A percentile compares a stretch with the other conserved stretches of the same genome.
These are phyloP conservation scores for Myathropa florea DNA, from an alignment of 2,888 invertebrate genomes.

Conservation along the genomic window DNA sequence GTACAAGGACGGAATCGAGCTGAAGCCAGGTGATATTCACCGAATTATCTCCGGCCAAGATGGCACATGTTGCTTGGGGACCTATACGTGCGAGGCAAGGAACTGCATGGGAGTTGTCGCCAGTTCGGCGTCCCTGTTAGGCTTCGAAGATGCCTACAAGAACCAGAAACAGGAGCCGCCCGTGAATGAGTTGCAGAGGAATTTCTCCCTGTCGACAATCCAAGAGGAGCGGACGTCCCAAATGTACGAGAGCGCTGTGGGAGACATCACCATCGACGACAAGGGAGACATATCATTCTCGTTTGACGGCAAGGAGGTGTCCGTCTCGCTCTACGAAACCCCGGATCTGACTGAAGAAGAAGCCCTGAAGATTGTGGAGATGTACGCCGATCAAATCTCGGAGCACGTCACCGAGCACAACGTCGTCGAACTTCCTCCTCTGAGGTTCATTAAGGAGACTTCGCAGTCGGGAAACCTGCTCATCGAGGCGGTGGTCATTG, in stretches of 20 bases:
- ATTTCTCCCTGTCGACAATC: conserved; percentile 93
- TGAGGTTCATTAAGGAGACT: conserved; percentile 93
- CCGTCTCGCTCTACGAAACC: conserved; percentile 94
- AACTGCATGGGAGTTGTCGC: conserved; percentile 96
- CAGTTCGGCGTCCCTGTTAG: conserved; percentile 92
- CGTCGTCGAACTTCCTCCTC: conserved; percentile 91
- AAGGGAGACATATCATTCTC: conserved; percentile 94
- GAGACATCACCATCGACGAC: conserved; percentile 89
- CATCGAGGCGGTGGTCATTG: conserved; percentile 95
- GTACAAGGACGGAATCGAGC: conserved; percentile 94
- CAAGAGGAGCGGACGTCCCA: conserved; percentile 95
- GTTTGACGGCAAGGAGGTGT: conserved; percentile 95
- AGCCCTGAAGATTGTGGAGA: conserved; percentile 94
- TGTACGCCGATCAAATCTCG: conserved; percentile 95
- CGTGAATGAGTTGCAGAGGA: conserved; percentile 83
- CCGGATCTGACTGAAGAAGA: conserved; percentile 96
- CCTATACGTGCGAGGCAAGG: conserved; percentile 93
- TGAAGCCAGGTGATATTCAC: conserved; percentile 95
- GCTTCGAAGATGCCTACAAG: conserved; percentile 89
- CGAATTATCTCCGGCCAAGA: conserved; percentile 94
- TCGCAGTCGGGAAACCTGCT: conserved; percentile 92
- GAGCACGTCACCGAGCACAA: conserved; percentile 93
- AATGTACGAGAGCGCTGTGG: conserved; percentile 91
- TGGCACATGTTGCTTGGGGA: conserved; percentile 93
- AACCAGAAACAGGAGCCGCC: conserved; percentile 81